A percentile compares a stretch with the other conserved stretches of the same genome.
Evolutionary conservation across 2,888 invertebrate genomes (phyloP).

Genomic region (Hypselothyrea guttata): DNA sequence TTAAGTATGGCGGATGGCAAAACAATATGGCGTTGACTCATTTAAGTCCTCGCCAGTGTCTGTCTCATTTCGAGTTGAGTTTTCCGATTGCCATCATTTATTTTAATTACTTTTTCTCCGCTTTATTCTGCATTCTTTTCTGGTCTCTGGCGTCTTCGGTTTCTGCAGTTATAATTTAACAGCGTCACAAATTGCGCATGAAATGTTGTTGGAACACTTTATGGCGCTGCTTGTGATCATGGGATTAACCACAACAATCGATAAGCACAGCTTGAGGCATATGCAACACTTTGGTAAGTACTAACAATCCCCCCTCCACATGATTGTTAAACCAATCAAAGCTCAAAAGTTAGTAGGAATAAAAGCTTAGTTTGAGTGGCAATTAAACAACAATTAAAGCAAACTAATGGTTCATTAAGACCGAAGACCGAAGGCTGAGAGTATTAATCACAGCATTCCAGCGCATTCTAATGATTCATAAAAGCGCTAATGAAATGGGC

Average conservation of each 20-base stretch:
- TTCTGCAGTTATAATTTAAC: slow-evolving; percentile 73
- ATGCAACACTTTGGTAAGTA: slow-evolving; percentile 76
- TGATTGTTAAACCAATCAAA: not conserved
- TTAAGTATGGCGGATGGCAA: slow-evolving; percentile 49
- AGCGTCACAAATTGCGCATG: slow-evolving; percentile 80
- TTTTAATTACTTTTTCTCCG: slow-evolving; percentile 70
- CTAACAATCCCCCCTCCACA: slow-evolving; percentile 7
- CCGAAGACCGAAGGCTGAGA: too few species aligned
- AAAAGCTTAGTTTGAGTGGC: not conserved
- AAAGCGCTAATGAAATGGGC: too few species aligned
- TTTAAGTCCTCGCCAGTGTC: slow-evolving; percentile 37
- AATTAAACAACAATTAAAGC: too few species aligned
- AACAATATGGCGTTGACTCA: slow-evolving; percentile 62
- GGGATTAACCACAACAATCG: slow-evolving; percentile 81
- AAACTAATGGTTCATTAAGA: too few species aligned
- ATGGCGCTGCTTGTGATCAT: slow-evolving; percentile 81
- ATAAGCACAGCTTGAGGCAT: slow-evolving; percentile 70
- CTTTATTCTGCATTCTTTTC: not conserved
- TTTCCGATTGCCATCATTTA: slow-evolving; percentile 74
- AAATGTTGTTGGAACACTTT: slow-evolving; percentile 83
- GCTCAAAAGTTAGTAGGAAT: not conserved
- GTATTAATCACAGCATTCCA: not conserved
- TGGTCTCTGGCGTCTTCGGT: slow-evolving; percentile 41
- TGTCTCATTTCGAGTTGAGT: slow-evolving; percentile 18
- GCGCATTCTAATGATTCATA: too few species aligned